Conservation (phyloP, 2,888 invertebrate species). For the Dolomedes plantarius region DNA sequence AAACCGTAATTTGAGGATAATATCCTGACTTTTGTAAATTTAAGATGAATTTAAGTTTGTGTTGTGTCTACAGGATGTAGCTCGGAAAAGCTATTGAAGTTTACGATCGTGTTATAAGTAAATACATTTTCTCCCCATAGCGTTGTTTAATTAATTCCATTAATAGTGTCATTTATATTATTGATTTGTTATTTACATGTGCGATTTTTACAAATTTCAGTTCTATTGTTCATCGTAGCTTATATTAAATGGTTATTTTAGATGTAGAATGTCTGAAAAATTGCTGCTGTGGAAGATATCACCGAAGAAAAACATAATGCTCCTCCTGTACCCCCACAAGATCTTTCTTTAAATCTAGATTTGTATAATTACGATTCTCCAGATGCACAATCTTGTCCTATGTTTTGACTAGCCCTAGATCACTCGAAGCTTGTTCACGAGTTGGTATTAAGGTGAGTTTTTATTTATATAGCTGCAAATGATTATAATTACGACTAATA, state of each 20-base stretch:
- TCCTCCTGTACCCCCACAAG: constrained; percentile 53
- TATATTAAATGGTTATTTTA: background rate
- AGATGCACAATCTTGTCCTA: constrained; percentile 78
- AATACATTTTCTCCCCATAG: background rate
- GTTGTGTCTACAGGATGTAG: no score
- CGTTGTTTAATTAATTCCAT: no score
- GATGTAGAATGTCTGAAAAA: constrained; percentile 57
- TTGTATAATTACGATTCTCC: constrained; percentile 79
- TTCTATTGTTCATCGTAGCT: background rate
- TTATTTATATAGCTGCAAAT: no score
- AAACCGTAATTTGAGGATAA: no score
- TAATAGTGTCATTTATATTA: background rate
- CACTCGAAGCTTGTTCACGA: constrained; percentile 79
- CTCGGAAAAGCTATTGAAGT: no score
- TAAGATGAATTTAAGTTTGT: background rate
- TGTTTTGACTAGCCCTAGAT: constrained; percentile 80
- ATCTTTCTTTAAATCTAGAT: constrained; percentile 75
- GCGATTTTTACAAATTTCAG: background rate
- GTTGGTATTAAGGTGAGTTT: constrained; percentile 78
- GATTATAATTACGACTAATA: no score
- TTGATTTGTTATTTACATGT: background rate
- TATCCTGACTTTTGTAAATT: background rate
- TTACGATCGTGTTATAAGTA: no score
- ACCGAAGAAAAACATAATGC: constrained; percentile 39
- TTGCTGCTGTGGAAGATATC: constrained; percentile 22